phyloP scores from a whole-genome alignment of 1,140 invertebrate genomes.

The Orchestia grillus region DNA sequence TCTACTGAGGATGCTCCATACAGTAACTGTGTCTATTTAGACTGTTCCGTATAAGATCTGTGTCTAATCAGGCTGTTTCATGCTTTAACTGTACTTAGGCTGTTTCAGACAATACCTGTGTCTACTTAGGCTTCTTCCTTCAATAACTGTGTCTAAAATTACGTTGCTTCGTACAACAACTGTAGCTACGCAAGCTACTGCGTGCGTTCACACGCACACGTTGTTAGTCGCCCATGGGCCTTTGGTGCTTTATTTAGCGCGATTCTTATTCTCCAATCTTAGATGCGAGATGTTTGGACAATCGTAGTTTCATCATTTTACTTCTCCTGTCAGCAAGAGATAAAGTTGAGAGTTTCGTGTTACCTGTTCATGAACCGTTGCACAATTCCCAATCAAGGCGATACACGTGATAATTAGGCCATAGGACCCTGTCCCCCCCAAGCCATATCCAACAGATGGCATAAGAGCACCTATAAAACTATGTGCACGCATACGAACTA shows the following conservation, averaged over 20 bases:
- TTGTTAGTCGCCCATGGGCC: no score
- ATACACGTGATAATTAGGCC: not conserved
- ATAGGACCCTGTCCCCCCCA: not conserved
- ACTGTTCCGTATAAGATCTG: not conserved
- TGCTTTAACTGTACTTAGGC: no score
- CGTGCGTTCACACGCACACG: no score
- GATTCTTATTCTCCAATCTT: not conserved
- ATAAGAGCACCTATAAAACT: no score
- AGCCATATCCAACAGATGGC: not conserved
- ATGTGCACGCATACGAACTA: no score
- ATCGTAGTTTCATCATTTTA: no score
- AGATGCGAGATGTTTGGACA: not conserved
- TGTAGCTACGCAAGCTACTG: no score
- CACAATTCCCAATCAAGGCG: not conserved
- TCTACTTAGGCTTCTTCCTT: not conserved
- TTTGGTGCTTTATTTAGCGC: not conserved
- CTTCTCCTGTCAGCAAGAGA: no score
- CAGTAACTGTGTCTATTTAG: not conserved
- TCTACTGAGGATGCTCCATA: not conserved
- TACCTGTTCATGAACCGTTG: not conserved
- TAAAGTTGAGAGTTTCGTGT: no score
- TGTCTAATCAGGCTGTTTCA: no score
- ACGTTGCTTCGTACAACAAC: not conserved
- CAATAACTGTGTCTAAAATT: not conserved
- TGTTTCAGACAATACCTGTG: no score